Percentiles rank a stretch among this genome's conserved stretches.
phyloP scores from a whole-genome alignment of 2,113 vertebrate genomes.

The Ochotona curzoniae region DNA sequence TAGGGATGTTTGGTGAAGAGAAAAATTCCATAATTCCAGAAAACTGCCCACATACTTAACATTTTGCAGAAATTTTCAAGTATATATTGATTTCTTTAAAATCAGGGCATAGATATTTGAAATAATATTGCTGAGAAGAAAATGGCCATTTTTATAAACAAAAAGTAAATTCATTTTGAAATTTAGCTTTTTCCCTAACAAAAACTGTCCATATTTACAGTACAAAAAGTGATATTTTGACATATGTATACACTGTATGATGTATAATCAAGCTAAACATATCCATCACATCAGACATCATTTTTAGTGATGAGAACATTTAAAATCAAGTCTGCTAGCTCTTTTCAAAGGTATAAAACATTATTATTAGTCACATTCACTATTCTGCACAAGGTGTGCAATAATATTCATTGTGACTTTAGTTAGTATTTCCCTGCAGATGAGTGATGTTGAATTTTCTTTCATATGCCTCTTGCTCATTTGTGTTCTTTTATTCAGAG shows the following conservation, averaged over 20 bases:
- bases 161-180: neutral
- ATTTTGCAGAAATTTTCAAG: neutral
- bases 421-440: neutral
- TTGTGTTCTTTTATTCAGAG: neutral
- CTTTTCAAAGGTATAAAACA: neutral
- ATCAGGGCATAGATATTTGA: neutral
- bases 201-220: neutral
- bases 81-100: neutral
- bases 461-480: neutral
- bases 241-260: neutral
- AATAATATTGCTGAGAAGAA: neutral
- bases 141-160: conserved; percentile 30
- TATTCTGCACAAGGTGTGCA: neutral
- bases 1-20: neutral
- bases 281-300: neutral
- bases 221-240: neutral
- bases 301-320: neutral
- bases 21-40: neutral
- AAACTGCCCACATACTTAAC: neutral
- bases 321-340: neutral
- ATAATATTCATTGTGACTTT: neutral
- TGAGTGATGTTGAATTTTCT: neutral
- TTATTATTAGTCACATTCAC: neutral
- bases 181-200: neutral
- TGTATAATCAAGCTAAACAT: neutral